These are phyloP conservation scores for Drosophila burlai DNA, from an alignment of 1,140 invertebrate species.

Conservation along the genomic window DNA sequence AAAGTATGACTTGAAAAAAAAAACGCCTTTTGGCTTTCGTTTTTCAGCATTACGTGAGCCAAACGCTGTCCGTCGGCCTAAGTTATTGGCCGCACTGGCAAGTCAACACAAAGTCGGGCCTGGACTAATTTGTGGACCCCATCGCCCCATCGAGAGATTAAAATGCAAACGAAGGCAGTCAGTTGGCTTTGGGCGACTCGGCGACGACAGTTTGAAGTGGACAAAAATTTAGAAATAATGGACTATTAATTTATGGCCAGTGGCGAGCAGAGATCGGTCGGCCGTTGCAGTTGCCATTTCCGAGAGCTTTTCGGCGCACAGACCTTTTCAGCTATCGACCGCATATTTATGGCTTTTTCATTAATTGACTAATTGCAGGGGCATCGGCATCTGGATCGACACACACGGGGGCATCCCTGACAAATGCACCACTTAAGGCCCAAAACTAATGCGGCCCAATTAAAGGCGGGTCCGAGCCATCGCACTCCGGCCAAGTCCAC, in stretches of 20 bases:
- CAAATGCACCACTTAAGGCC: conserved; percentile 67
- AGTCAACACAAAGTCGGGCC: conserved; percentile 75
- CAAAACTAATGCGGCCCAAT: conserved; percentile 70
- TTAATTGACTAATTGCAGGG: conserved; percentile 79
- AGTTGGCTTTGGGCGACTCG: conserved; percentile 48
- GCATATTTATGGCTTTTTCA: conserved; percentile 76
- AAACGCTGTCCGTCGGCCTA: conserved; percentile 42
- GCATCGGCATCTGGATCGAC: not conserved
- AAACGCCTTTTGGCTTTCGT: conserved; percentile 58
- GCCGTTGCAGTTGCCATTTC: conserved; percentile 67
- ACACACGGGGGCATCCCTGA: conserved; percentile 22
- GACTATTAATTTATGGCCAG: conserved; percentile 81
- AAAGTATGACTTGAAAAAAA: conserved; percentile 18
- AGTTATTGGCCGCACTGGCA: conserved; percentile 76
- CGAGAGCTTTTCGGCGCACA: conserved; percentile 43
- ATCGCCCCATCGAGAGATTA: conserved; percentile 56
- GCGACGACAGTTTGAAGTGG: conserved; percentile 79
- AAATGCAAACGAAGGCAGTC: conserved; percentile 78
- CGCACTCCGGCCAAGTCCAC: not conserved
- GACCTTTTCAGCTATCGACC: conserved; percentile 51
- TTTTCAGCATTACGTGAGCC: conserved; percentile 57
- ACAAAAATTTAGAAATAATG: conserved; percentile 82
- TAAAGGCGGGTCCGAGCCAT: conserved; percentile 44
- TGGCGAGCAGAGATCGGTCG: conserved; percentile 27
- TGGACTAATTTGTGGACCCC: conserved; percentile 73